Evolutionary conservation across 2,113 vertebrate genomes (phyloP).

Genomic region (Eupsittula cactorum): DNA sequence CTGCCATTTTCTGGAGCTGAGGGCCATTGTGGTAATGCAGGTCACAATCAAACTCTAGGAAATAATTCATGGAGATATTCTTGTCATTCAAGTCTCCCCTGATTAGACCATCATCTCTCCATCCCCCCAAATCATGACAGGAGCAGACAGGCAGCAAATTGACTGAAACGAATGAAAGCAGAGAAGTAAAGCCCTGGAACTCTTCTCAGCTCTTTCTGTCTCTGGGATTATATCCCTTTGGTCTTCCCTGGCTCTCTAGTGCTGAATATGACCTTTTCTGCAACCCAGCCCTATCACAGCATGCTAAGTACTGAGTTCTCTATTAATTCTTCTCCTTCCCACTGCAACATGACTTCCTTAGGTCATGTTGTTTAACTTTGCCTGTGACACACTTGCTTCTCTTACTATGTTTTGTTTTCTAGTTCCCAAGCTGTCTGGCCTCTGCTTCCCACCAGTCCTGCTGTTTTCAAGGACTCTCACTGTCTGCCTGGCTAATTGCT

Average conservation of each 20-base stretch:
- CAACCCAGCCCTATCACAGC: not conserved
- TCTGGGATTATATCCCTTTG: not conserved
- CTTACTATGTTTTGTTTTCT: not conserved
- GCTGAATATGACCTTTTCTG: not conserved
- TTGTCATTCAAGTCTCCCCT: not conserved
- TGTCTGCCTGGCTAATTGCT: constrained; percentile 18
- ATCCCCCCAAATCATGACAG: not conserved
- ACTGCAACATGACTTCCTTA: not conserved
- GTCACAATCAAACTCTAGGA: not conserved
- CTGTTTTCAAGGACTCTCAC: not conserved
- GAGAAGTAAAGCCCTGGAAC: not conserved
- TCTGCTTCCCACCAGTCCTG: not conserved
- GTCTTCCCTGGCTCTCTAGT: not conserved
- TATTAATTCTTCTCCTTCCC: not conserved
- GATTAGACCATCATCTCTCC: not conserved
- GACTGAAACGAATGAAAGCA: not conserved
- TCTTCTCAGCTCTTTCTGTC: not conserved
- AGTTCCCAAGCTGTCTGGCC: not conserved
- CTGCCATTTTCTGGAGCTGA: not conserved
- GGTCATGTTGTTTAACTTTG: not conserved
- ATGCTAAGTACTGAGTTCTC: not conserved
- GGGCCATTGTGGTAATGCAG: not conserved
- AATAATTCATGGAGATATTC: not conserved
- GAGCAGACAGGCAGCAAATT: not conserved
- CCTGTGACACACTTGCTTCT: not conserved